phyloP scores from a whole-genome alignment of 1,140 invertebrate genomes.

The Lordiphosa collinella region DNA sequence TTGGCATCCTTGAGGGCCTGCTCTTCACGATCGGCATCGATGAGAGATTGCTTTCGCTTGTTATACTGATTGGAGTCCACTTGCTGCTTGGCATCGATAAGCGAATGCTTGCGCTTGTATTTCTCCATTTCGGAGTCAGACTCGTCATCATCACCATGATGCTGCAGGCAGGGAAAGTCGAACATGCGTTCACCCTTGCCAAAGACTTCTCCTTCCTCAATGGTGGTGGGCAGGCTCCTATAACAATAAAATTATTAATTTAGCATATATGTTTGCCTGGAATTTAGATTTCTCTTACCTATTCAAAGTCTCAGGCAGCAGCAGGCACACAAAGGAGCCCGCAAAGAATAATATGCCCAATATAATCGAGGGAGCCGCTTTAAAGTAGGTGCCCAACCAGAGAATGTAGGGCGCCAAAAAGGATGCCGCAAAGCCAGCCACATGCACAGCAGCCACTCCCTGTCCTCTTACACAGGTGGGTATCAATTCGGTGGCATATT shows the following conservation, averaged over 20 bases:
- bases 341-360: conserved; percentile 82
- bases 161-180: conserved; percentile 80
- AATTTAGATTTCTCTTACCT: conserved; percentile 43
- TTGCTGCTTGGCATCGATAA: conserved; percentile 69
- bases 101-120: conserved; percentile 74
- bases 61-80: conserved; percentile 54
- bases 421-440: conserved; percentile 82
- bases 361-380: conserved; percentile 82
- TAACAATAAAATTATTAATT: background rate
- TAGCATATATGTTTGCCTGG: background rate
- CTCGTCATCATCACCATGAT: conserved; percentile 49
- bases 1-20: conserved; percentile 69
- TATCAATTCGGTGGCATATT: conserved; percentile 85
- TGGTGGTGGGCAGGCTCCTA: conserved; percentile 82
- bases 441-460: conserved; percentile 82
- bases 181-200: conserved; percentile 82
- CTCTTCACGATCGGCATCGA: conserved; percentile 69
- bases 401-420: conserved; percentile 82
- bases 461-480: conserved; percentile 85
- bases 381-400: conserved; percentile 80
- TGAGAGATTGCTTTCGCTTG: conserved; percentile 72
- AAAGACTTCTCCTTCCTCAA: conserved; percentile 84
- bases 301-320: conserved; percentile 84
- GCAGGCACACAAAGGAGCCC: conserved; percentile 82
- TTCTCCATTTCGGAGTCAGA: conserved; percentile 68